Conservation (phyloP, 2,888 invertebrate species). For the Lacanobia wlatinum region DNA sequence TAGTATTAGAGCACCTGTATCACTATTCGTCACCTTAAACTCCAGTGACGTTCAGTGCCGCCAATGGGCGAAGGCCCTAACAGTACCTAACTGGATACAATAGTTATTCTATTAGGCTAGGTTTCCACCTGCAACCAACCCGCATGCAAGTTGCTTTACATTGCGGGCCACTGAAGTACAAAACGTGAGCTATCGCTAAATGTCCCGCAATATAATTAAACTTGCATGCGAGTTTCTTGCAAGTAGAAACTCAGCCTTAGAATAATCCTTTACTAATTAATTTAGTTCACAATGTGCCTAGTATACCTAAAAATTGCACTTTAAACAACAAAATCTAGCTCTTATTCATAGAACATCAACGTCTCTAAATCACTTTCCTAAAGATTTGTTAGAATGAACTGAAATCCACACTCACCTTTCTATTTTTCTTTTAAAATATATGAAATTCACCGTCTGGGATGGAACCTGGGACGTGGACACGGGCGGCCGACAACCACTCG, state of each 20-base stretch:
- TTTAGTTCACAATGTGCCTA: neutral
- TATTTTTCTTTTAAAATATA: constrained; percentile 55
- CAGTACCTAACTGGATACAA: neutral
- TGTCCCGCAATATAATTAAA: too few relatives aligned
- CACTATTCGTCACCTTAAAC: neutral
- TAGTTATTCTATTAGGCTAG: neutral
- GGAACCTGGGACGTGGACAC: constrained; percentile 76
- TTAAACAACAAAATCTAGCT: neutral
- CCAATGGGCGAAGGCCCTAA: neutral
- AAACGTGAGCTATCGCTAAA: too few relatives aligned
- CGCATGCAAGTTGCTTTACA: too few relatives aligned
- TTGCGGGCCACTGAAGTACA: too few relatives aligned
- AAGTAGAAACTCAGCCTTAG: too few relatives aligned
- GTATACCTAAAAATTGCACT: constrained; percentile 1
- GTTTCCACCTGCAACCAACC: too few relatives aligned
- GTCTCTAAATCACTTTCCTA: constrained; percentile 16
- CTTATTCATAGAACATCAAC: neutral
- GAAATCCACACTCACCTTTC: constrained; percentile 58
- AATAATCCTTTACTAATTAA: neutral
- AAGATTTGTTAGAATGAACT: neutral
- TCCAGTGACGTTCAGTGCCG: neutral
- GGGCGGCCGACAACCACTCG: constrained; percentile 77
- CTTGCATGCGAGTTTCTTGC: too few relatives aligned
- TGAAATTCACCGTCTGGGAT: constrained; percentile 51
- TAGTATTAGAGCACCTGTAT: neutral